These are phyloP conservation scores for Suricata suricatta DNA, from an alignment of 2,113 vertebrate genomes.

Conservation along the genomic window DNA sequence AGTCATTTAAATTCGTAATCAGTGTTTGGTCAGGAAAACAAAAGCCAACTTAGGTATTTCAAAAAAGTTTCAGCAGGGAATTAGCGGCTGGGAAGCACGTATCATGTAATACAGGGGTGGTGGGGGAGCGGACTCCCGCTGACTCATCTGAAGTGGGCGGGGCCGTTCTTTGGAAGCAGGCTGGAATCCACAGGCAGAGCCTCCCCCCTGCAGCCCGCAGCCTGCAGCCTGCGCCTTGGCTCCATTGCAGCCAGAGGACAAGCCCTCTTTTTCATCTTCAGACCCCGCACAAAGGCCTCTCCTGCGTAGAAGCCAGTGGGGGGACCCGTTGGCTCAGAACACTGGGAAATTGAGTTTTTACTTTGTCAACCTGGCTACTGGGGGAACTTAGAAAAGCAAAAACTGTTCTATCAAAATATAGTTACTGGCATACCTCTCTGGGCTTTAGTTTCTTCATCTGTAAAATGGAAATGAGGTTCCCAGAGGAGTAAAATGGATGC, in stretches of 20 bases:
- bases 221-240: fast-evolving
- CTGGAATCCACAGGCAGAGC: background rate
- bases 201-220: background rate
- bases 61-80: background rate
- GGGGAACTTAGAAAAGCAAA: background rate
- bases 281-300: background rate
- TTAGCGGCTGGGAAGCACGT: background rate
- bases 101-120: background rate
- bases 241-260: background rate
- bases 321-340: background rate
- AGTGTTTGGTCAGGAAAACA: background rate
- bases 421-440: background rate
- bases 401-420: background rate
- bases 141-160: background rate
- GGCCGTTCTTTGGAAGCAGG: background rate
- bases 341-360: background rate
- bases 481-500: background rate
- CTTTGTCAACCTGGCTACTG: background rate
- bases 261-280: background rate
- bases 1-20: background rate
- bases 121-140: background rate
- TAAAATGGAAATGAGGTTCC: background rate
- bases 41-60: background rate
- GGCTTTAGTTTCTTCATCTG: background rate
- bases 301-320: background rate